Base-by-base conservation (phyloP, 1,140 invertebrate genomes). In the Zophobas morio region DNA sequence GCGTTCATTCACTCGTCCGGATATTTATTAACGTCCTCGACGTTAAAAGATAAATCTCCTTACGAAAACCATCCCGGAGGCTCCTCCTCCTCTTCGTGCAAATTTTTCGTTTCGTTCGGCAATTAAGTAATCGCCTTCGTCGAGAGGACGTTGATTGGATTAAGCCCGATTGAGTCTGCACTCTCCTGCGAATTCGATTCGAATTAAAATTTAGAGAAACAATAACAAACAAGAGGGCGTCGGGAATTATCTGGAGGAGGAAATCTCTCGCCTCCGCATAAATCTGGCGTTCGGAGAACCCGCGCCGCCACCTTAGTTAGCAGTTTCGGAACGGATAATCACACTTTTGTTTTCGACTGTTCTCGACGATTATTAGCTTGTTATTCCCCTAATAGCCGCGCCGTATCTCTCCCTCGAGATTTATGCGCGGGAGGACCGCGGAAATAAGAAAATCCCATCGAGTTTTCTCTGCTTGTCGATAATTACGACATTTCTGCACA, bases 321-420 rank as follows among this genome's bases (percentile, higher is more conserved):
- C 82, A 82, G 80, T 82, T 82, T 81, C 82, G 78, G 76, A 80
- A 79, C 77, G 80, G 80, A 81, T 82, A 81, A 81, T 82, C 80
- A 82, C 80, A 82, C 82, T 82, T 82, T 82, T 82, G 82, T 81
- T 81, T 81, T 82, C 80, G 77, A 82, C 79, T 83, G 81, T 80
- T 83, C 78, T 76, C 76, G 76, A 81, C 81, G 80, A 83, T 82
- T 82, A 82, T 82, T 81, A 82, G 78, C 80, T 81, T 81, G 82
- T 82, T 82, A 82, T 81, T 82, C 81, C 82, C 82, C 81, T 83
- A 83, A 83, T 83, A 83, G 82, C 79, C 77, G 77, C 77, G 56
- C 74, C 79, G 81, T 81, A 81, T 81, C 80, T 81, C 73, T 72
- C 76, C 74, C 53, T 35, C 33, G 54, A 74, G 72, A 74, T 74